A percentile compares a stretch with the other conserved stretches of the same genome.
Evolutionary conservation across 2,888 invertebrate genomes (phyloP).

Genomic region (Andrena dorsata): DNA sequence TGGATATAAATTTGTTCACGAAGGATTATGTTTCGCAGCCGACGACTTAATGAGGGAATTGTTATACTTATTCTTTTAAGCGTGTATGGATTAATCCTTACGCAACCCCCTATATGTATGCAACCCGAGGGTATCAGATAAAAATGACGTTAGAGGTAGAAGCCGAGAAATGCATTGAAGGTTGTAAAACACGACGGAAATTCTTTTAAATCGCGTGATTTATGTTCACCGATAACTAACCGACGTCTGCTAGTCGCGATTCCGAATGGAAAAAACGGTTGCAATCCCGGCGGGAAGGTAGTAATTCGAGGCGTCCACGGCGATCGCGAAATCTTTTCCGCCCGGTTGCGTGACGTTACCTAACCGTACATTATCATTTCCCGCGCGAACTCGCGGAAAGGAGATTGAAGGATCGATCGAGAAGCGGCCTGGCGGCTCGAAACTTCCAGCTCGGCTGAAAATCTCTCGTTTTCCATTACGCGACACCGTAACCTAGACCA

Average conservation of each 20-base stretch:
- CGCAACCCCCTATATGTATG: no score
- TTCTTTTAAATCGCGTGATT: constrained; percentile 13
- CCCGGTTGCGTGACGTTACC: constrained; percentile 42
- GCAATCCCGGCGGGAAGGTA: constrained; percentile 34
- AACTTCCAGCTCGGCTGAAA: constrained; percentile 6
- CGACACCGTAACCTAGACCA: not conserved
- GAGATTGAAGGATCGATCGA: constrained; percentile 27
- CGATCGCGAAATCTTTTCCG: constrained; percentile 36
- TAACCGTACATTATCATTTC: constrained; percentile 54
- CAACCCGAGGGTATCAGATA: not conserved
- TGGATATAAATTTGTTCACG: no score
- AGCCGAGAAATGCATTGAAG: not conserved
- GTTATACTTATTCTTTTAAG: no score
- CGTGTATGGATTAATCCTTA: no score
- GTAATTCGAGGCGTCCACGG: constrained; percentile 20
- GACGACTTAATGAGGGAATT: no score
- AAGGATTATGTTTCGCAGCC: no score
- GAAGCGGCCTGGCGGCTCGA: not conserved
- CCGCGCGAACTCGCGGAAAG: constrained; percentile 18
- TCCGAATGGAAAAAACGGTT: constrained; percentile 1
- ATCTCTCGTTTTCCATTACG: constrained; percentile 25
- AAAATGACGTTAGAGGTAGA: not conserved
- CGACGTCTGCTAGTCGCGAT: not conserved
- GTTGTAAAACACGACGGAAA: not conserved
- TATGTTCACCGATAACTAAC: constrained; percentile 25